Conservation (phyloP, 2,113 vertebrate species). For the Chaenogobius annularis region DNA sequence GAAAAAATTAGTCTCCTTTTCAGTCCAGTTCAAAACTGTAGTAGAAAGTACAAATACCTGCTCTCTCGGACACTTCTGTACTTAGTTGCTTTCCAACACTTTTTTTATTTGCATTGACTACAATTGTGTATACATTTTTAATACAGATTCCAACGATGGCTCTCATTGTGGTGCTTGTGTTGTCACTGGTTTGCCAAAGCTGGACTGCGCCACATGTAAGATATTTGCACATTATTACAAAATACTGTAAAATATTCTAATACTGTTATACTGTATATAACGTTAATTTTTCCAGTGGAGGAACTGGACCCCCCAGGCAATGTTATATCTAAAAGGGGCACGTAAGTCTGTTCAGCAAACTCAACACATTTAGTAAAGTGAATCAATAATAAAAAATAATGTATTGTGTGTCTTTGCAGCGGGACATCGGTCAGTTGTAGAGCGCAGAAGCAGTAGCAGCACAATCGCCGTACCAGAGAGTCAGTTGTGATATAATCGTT, state of each 20-base stretch:
- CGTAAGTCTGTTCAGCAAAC: conserved; percentile 41
- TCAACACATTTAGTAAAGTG: background rate
- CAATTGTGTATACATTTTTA: background rate
- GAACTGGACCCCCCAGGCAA: conserved; percentile 67
- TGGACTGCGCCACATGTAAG: conserved; percentile 49
- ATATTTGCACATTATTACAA: background rate
- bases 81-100: too few relatives aligned
- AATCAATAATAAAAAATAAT: background rate
- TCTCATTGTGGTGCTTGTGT: conserved; percentile 31
- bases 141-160: conserved; percentile 42
- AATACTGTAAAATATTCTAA: background rate
- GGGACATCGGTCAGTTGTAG: conserved; percentile 42
- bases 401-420: conserved; percentile 28
- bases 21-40: too few relatives aligned
- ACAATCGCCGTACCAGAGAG: background rate
- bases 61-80: too few relatives aligned
- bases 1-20: too few relatives aligned
- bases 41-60: too few relatives aligned
- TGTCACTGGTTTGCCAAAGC: conserved; percentile 47
- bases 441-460: conserved; percentile 39
- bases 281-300: conserved; percentile 43
- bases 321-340: conserved; percentile 66
- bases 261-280: background rate
- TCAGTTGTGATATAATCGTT: too few relatives aligned
- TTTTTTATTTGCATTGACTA: too few relatives aligned